Base-by-base conservation (phyloP, 2,797 vertebrate species). In the Heteromormyrus szaboi region DNA sequence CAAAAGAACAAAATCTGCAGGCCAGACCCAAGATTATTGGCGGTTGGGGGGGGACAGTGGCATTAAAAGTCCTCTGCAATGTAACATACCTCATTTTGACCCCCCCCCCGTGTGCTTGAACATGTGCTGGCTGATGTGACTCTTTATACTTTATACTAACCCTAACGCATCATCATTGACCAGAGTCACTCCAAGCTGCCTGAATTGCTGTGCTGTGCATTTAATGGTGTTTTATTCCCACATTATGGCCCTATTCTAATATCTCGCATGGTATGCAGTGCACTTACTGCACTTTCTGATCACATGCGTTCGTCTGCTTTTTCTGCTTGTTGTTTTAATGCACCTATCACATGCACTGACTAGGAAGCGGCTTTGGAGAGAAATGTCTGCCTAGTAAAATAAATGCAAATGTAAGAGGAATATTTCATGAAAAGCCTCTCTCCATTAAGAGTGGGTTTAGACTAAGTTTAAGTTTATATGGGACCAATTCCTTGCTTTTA, bases 391-490 rank as follows among this genome's bases (percentile, higher is more conserved):
- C 72, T 79, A 44, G 37, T 79, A 19, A 72, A 79, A 79, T 79
- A 44, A 79, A 50, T 85, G 54, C 37, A 79, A 79, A 79, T 79
- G 37, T 19, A 44, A 44, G 33, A n/a, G 33, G 72, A 44, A 79
- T 79, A 79, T 79, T 79, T 79, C 72, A 44, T 79, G 72, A 79
- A 84, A 84, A 22, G 9, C 41, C 81, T 84, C n/a, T 25, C 48
- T 25, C 54, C 25, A 53, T 44, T 68, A 87, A 22, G 33, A 62
- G 12, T 17, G 29, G 89, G 92, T 92, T 91, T 91, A 89, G 90
- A 87, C 89, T 90, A 89, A 92, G 90, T 89, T 87, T 56, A 87
- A 95, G 95, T 94, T 95, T 92, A 94, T 88, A 76, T 56, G 89
- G 86, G 92, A 89, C 89, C 89, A 72, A 48, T 91, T 89, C 87